Conservation (phyloP, 1,140 invertebrate species). For the Achatina immaculata region DNA sequence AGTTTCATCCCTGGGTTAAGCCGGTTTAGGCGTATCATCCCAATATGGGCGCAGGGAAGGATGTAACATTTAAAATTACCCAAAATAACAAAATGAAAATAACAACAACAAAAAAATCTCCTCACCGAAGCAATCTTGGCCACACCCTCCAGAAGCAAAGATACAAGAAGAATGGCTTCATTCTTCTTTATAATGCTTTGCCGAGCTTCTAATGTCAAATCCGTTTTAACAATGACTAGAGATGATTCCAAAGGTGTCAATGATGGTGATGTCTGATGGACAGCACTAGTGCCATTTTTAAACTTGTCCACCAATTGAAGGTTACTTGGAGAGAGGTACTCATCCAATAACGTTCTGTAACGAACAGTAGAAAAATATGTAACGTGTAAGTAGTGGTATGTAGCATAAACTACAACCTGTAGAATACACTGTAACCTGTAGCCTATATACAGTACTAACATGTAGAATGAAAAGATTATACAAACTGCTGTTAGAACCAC, state of each 20-base stretch:
- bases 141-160: constrained; percentile 4
- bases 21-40: too few species aligned
- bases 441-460: too few species aligned
- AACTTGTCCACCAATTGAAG: neutral
- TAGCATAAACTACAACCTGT: too few species aligned
- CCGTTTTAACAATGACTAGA: neutral
- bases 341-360: constrained; percentile 26
- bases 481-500: too few species aligned
- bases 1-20: too few species aligned
- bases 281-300: too few species aligned
- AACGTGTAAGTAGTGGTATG: neutral
- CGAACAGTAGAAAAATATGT: neutral
- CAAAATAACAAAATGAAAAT: too few species aligned
- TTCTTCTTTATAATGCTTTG: neutral
- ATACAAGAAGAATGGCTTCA: neutral
- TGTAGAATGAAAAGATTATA: too few species aligned
- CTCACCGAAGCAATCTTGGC: constrained; percentile 12
- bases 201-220: neutral
- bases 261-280: neutral
- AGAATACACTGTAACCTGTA: too few species aligned
- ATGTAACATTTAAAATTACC: too few species aligned
- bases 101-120: too few species aligned
- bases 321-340: neutral
- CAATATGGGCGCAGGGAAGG: too few species aligned
- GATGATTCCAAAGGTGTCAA: neutral